These are phyloP conservation scores for Chloropsis cyanopogon DNA, from an alignment of 2,113 vertebrate genomes.

Conservation along the genomic window DNA sequence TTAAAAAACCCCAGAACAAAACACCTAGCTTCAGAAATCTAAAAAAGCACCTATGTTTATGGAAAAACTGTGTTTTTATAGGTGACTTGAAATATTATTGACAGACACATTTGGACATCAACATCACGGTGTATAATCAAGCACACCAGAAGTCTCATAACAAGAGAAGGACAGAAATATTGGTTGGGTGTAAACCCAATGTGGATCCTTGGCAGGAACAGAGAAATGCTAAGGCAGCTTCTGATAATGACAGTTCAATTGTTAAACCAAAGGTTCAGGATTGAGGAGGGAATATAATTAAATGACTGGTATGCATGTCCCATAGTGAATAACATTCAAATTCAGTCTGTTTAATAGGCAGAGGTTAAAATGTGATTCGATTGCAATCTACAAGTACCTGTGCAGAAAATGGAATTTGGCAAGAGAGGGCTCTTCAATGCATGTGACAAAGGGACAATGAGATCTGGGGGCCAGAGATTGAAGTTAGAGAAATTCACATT, in stretches of 20 bases:
- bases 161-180: neutral
- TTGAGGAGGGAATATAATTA: neutral
- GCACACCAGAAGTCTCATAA: neutral
- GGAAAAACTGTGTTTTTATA: neutral
- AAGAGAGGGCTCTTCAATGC: neutral
- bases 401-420: conserved; percentile 21
- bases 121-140: neutral
- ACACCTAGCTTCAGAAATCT: neutral
- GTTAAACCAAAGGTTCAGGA: neutral
- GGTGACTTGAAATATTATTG: neutral
- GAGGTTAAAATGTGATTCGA: conserved; percentile 13
- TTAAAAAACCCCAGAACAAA: neutral
- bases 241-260: neutral
- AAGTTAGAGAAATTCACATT: conserved; percentile 15
- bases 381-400: neutral
- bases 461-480: neutral
- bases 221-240: neutral
- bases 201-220: neutral
- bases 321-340: neutral
- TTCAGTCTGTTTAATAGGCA: neutral
- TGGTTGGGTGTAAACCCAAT: neutral
- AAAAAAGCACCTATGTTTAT: neutral
- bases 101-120: neutral
- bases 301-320: neutral
- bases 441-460: neutral